Conservation (phyloP, 2,113 vertebrate genomes). For the Proterorhinus semilunaris region DNA sequence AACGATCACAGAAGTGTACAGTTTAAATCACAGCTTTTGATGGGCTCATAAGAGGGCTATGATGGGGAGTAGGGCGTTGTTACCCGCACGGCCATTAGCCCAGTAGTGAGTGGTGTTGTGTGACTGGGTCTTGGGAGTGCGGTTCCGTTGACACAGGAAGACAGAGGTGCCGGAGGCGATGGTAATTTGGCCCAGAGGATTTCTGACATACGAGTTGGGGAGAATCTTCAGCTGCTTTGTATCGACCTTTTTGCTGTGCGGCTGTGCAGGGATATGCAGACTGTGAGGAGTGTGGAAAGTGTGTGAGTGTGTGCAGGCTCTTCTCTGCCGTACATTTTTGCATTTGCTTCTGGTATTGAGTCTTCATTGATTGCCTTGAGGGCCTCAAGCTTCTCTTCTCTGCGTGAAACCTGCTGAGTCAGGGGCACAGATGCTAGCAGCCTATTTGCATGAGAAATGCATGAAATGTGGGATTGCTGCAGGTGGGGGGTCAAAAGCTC, state of each 20-base stretch:
- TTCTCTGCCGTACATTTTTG: conserved; percentile 33
- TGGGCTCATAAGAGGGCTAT: conserved; percentile 25
- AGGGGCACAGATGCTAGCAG: conserved; percentile 18
- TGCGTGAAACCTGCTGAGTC: conserved; percentile 44
- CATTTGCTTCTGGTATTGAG: conserved; percentile 72
- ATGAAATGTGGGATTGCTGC: conserved; percentile 36
- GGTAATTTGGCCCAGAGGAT: conserved; percentile 64
- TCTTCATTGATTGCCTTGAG: conserved; percentile 81
- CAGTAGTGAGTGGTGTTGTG: conserved; percentile 26
- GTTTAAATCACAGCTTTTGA: background rate
- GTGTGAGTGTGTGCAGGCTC: conserved; percentile 18
- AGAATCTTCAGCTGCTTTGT: conserved; percentile 57
- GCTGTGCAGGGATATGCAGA: conserved; percentile 19
- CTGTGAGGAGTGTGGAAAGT: conserved; percentile 5
- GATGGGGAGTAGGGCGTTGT: conserved; percentile 32
- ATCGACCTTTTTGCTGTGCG: conserved; percentile 42
- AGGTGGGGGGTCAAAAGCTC: conserved; percentile 24
- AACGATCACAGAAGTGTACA: background rate
- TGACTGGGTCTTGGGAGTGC: conserved; percentile 10
- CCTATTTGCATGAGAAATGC: conserved; percentile 50
- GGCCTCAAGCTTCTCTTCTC: conserved; percentile 38
- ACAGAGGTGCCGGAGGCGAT: conserved; percentile 41
- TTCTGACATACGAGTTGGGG: conserved; percentile 47
- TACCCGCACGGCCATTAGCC: conserved; percentile 39
- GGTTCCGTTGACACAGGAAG: conserved; percentile 56